Percentiles rank a stretch among this genome's conserved stretches.
phyloP scores from a whole-genome alignment of 2,888 invertebrate genomes.

The Acronicta psi region DNA sequence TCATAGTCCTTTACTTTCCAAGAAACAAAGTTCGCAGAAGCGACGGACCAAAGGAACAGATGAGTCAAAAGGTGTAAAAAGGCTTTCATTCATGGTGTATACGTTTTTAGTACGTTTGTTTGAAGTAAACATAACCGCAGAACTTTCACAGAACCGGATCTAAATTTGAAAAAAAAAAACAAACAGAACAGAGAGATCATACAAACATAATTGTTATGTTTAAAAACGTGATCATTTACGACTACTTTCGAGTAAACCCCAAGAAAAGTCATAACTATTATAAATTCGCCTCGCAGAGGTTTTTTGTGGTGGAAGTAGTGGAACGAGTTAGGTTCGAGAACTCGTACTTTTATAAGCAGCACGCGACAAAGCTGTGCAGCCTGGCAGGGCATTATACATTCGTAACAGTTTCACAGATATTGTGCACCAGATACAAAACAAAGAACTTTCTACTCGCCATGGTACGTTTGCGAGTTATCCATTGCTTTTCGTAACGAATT shows the following conservation, averaged over 20 bases:
- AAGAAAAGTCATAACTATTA: background rate
- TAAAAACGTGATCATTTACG: background rate
- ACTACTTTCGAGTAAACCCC: background rate
- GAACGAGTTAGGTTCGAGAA: background rate
- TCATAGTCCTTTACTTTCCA: slow-evolving; percentile 59
- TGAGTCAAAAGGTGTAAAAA: slow-evolving; percentile 53
- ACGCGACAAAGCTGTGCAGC: slow-evolving; percentile 13
- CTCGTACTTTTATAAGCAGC: slow-evolving; percentile 5
- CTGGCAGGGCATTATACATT: slow-evolving; percentile 42
- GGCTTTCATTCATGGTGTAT: slow-evolving; percentile 52
- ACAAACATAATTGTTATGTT: background rate
- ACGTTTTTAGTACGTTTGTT: slow-evolving; percentile 9
- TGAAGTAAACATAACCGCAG: slow-evolving; percentile 10
- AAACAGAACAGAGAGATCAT: background rate
- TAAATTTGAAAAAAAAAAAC: background rate
- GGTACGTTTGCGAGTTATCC: slow-evolving; percentile 52
- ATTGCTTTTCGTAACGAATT: slow-evolving; percentile 53
- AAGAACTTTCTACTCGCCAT: slow-evolving; percentile 62
- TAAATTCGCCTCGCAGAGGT: too few relatives aligned
- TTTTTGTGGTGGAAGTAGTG: background rate
- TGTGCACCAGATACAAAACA: slow-evolving; percentile 46
- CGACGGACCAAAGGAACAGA: slow-evolving; percentile 35
- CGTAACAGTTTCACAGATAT: slow-evolving; percentile 50
- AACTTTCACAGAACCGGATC: slow-evolving; percentile 12
- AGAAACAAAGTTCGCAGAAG: slow-evolving; percentile 53